Percentiles rank a stretch among this genome's conserved stretches.
These are phyloP conservation scores for Anisognathus igniventris DNA, from an alignment of 2,797 vertebrate species.

Conservation along the genomic window DNA sequence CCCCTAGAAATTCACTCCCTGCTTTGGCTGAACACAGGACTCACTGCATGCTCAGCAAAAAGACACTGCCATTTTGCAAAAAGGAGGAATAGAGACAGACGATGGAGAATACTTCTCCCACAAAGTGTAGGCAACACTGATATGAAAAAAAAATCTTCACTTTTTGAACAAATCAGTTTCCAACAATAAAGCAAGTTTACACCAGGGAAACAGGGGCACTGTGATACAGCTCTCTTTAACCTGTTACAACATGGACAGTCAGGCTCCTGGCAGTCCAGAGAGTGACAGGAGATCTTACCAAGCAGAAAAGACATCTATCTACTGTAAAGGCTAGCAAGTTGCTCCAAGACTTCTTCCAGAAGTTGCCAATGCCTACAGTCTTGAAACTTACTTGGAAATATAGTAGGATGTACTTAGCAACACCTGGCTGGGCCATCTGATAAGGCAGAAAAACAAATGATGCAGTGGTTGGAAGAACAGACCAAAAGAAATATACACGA, in stretches of 20 bases:
- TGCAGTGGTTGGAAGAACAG: neutral
- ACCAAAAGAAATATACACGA: neutral
- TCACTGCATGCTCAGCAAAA: neutral
- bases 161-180: neutral
- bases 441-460: neutral
- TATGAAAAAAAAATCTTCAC: neutral
- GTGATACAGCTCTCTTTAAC: neutral
- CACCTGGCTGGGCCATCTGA: neutral
- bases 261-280: neutral
- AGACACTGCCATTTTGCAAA: neutral
- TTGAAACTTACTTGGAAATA: neutral
- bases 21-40: accelerated
- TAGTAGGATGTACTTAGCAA: neutral
- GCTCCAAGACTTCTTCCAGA: neutral
- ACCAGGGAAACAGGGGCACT: neutral
- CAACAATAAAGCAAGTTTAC: neutral
- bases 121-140: neutral
- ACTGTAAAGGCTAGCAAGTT: neutral
- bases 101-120: neutral
- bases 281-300: neutral
- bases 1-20: neutral
- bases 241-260: neutral
- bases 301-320: neutral
- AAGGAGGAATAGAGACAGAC: neutral
- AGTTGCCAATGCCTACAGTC: neutral